Conservation (phyloP, 2,113 vertebrate species). For the Notothenia coriiceps region DNA sequence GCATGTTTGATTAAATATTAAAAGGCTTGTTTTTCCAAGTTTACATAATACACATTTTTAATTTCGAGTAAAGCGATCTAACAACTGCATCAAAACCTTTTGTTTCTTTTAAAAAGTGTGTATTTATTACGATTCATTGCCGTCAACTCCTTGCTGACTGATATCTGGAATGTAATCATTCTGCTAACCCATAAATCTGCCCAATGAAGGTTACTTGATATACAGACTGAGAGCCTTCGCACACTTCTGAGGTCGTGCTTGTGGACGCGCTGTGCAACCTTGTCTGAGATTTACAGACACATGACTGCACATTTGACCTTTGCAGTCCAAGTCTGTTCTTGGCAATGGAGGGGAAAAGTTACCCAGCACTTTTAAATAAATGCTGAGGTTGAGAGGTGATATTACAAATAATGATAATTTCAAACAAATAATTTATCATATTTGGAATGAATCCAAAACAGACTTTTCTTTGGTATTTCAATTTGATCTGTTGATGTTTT, state of each 20-base stretch:
- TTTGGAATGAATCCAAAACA: too few species aligned
- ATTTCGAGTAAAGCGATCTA: constrained; percentile 84
- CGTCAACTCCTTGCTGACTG: constrained; percentile 82
- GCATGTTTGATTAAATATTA: constrained; percentile 95
- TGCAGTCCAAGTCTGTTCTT: background rate
- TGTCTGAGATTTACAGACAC: constrained; percentile 34
- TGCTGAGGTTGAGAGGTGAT: background rate
- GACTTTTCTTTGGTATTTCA: background rate
- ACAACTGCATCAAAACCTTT: constrained; percentile 88
- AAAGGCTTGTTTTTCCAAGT: constrained; percentile 93
- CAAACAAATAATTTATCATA: too few species aligned
- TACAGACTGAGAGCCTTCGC: constrained; percentile 73
- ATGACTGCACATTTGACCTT: constrained; percentile 16
- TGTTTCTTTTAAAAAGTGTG: constrained; percentile 52
- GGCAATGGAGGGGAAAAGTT: background rate
- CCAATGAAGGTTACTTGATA: constrained; percentile 77
- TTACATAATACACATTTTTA: constrained; percentile 95
- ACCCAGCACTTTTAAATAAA: background rate
- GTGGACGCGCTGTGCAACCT: constrained; percentile 24
- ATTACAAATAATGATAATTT: too few species aligned
- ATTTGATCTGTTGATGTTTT: background rate
- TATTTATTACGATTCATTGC: constrained; percentile 89
- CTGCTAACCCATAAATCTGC: constrained; percentile 83
- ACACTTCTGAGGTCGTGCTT: constrained; percentile 28
- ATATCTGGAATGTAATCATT: constrained; percentile 85